A percentile compares a stretch with the other conserved stretches of the same genome.
These are phyloP conservation scores for Cynocephalus volans DNA, from an alignment of 2,113 vertebrate genomes.

Conservation along the genomic window DNA sequence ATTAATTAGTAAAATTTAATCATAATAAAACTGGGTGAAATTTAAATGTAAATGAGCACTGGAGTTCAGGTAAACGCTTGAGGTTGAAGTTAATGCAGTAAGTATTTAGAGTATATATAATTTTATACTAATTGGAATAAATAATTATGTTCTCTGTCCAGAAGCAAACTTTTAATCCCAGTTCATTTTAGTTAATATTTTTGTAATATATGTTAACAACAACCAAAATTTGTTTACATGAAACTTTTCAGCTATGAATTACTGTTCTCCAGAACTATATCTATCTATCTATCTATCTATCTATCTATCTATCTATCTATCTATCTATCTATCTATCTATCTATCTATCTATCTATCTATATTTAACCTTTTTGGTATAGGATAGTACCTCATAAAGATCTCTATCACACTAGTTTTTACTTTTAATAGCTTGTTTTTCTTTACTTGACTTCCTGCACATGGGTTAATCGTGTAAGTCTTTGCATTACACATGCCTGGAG, in stretches of 20 bases:
- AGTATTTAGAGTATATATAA: neutral
- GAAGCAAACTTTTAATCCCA: neutral
- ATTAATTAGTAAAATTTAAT: neutral
- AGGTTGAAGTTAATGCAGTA: neutral
- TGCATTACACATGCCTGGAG: conserved; percentile 55
- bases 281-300: too few relatives aligned
- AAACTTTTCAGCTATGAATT: neutral
- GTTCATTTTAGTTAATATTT: conserved; percentile 9
- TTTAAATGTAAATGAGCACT: neutral
- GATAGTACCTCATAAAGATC: conserved; percentile 21
- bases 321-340: neutral
- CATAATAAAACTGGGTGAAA: neutral
- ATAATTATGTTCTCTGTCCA: neutral
- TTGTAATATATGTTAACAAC: neutral
- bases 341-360: too few relatives aligned
- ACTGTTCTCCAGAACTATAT: neutral
- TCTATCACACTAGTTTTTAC: neutral
- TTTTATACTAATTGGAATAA: neutral
- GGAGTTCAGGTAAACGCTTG: neutral
- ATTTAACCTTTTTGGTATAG: neutral
- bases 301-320: too few relatives aligned
- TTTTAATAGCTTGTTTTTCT: conserved; percentile 44
- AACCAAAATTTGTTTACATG: neutral
- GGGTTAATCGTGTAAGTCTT: conserved; percentile 70
- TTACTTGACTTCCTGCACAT: neutral